Evolutionary conservation across 2,888 invertebrate species (phyloP), one percentile per base, ranked within the genome.

Genomic region (Caradrina kadenii): DNA sequence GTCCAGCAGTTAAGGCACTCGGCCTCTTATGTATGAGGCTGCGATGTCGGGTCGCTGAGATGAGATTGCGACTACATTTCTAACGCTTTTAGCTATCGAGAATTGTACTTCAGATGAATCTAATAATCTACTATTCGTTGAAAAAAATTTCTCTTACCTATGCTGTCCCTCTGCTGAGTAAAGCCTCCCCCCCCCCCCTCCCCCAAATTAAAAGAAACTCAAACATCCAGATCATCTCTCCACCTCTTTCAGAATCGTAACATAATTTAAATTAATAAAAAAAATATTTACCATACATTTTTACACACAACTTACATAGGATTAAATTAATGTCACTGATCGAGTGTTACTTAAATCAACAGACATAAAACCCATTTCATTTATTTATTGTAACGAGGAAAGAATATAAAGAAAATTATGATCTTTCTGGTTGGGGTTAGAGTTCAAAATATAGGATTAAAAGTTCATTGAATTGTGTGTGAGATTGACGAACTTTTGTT

Each of bases 221-320:
- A n/a, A n/a, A n/a, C 31, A 7, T 31, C 31, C 31, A 31, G 31
- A 31, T 31, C 31, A 31, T 31, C 2, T 4, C 2, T 4, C 31
- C 31, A 31, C 2, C 31, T 3, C 31, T 31, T 31, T 31, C 2
- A 6, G 5, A 7, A 7, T 0, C 31, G 35, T 8, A 74, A 78
- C 45, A 59, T 69, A 76, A 81, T 76, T 73, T 65, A 61, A 86
- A 83, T 81, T 87, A 39, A 86, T 82, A 87, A 86, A 86, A 84
- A 87, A 65, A 53, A 52, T 64, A 80, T 81, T 80, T 81, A 88
- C 87, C 87, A 85, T 83, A 73, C 77, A 83, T 78, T 61, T 55
- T 82, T 83, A 88, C 83, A 86, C 81, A 74, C 81, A 76, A 88
- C 85, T 87, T 84, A 83, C 81, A 88, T 87, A 81, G 77, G 81